Evolutionary conservation across 2,797 vertebrate species (phyloP).

Genomic region (Cyclura pinguis): DNA sequence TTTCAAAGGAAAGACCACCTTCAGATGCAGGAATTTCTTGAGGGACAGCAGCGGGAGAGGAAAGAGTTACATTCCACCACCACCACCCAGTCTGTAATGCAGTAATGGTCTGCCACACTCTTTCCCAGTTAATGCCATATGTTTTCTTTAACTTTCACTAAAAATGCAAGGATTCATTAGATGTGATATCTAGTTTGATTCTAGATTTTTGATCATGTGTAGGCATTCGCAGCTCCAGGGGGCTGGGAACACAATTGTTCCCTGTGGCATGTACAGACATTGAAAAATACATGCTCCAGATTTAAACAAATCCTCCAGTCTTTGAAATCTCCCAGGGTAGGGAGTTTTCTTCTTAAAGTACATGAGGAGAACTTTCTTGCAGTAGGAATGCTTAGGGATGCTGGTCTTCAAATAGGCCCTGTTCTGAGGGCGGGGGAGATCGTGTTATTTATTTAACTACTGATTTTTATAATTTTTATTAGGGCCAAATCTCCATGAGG

Average conservation of each 20-base stretch:
- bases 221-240: not conserved
- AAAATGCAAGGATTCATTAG: no score
- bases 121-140: not conserved
- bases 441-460: fast-evolving
- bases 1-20: not conserved
- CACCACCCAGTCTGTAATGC: no score
- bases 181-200: not conserved
- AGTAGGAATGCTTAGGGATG: not conserved
- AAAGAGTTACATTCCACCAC: not conserved
- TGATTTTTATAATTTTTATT: not conserved
- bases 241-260: not conserved
- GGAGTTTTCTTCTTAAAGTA: not conserved
- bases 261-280: not conserved
- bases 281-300: not conserved
- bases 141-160: no score
- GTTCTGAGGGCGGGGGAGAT: no score
- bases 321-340: not conserved
- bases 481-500: not conserved
- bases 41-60: not conserved
- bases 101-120: not conserved
- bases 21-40: not conserved
- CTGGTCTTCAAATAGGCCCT: not conserved
- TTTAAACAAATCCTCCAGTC: not conserved
- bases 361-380: not conserved
- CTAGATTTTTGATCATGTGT: not conserved